Conservation (phyloP, 2,113 vertebrate species). For the Anolis sagrei region DNA sequence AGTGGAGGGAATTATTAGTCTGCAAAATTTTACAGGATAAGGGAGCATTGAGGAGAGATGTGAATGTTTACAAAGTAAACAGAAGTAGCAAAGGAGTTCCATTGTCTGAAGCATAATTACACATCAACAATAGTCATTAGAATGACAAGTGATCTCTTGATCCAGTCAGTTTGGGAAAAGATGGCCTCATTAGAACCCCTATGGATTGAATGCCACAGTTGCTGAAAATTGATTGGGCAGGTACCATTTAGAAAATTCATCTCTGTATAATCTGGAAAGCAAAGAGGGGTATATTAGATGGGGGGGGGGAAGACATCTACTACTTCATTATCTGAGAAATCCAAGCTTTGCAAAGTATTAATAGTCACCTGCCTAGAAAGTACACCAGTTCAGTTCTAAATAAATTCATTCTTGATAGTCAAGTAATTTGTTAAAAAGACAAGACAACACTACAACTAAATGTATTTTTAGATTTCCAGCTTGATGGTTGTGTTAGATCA, state of each 20-base stretch:
- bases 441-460: too few species aligned
- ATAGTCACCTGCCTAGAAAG: too few species aligned
- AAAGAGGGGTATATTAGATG: background rate
- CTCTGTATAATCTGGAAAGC: constrained; percentile 10
- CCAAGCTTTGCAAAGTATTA: constrained; percentile 19
- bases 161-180: background rate
- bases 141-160: constrained; percentile 24
- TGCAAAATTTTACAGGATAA: constrained; percentile 7
- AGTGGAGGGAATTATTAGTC: background rate
- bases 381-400: too few species aligned
- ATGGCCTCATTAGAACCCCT: background rate
- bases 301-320: background rate
- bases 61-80: background rate
- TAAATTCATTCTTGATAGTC: too few species aligned
- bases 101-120: constrained; percentile 13
- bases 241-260: constrained; percentile 10
- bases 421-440: too few species aligned
- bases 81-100: accelerated
- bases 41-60: background rate
- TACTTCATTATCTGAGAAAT: background rate
- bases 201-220: background rate
- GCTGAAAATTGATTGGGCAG: constrained; percentile 14
- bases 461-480: too few species aligned
- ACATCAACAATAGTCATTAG: background rate
- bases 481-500: too few species aligned